phyloP scores from a whole-genome alignment of 2,797 vertebrate genomes.

The Philypnodon macrostomus region DNA sequence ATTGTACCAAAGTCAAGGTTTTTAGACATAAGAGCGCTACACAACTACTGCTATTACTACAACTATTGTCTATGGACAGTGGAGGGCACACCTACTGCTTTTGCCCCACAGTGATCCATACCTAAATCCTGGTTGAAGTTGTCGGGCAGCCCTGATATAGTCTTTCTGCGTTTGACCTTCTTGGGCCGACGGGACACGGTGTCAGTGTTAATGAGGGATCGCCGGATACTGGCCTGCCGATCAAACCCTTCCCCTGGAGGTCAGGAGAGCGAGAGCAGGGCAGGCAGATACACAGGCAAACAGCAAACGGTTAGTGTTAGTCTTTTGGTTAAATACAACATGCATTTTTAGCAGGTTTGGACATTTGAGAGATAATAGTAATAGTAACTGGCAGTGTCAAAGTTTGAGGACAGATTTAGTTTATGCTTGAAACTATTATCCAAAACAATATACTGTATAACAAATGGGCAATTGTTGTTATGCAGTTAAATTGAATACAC shows the following conservation, averaged over 20 bases:
- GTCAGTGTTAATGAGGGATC: slow-evolving; percentile 98
- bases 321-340: slow-evolving; percentile 57
- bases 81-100: slow-evolving; percentile 40
- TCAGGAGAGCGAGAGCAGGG: slow-evolving; percentile 82
- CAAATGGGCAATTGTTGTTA: too few relatives aligned
- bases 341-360: slow-evolving; percentile 63
- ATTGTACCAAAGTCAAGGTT: slow-evolving; percentile 10
- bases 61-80: slow-evolving; percentile 45
- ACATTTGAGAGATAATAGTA: slow-evolving; percentile 12
- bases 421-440: too few relatives aligned
- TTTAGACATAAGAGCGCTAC: background rate
- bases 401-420: background rate
- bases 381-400: background rate
- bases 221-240: slow-evolving; percentile 96
- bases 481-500: too few relatives aligned
- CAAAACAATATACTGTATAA: too few relatives aligned
- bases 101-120: slow-evolving; percentile 80
- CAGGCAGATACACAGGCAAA: slow-evolving; percentile 78
- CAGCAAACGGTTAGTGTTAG: slow-evolving; percentile 80
- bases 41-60: slow-evolving; percentile 1
- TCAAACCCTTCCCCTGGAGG: slow-evolving; percentile 98
- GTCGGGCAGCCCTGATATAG: slow-evolving; percentile 99
- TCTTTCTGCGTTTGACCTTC: slow-evolving; percentile 99
- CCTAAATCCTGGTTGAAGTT: slow-evolving; percentile 97
- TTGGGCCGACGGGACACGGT: slow-evolving; percentile 97